Conservation (phyloP, 2,113 vertebrate species). For the Spheniscus mendiculus region DNA sequence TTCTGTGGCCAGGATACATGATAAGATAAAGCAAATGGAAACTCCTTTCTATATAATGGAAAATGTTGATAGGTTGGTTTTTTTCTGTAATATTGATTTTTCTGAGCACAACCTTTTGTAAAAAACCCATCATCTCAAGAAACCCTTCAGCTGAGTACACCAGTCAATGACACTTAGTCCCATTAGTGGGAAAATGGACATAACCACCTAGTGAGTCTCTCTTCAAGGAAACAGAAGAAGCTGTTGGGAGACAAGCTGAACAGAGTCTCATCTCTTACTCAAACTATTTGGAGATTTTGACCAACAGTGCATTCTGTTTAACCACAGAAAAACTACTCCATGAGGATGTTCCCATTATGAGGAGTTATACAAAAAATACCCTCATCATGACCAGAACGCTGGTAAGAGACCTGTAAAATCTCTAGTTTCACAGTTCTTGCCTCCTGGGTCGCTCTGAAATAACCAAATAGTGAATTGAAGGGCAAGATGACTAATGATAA, state of each 20-base stretch:
- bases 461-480: not conserved
- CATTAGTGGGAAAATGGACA: not conserved
- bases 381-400: not conserved
- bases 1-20: not conserved
- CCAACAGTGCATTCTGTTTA: not conserved
- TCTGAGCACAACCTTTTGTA: not conserved
- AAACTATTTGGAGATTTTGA: not conserved
- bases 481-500: not conserved
- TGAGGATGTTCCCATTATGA: not conserved
- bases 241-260: not conserved
- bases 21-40: not conserved
- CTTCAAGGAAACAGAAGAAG: not conserved
- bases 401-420: not conserved
- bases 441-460: not conserved
- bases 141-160: not conserved
- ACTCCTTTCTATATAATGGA: not conserved
- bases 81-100: slow-evolving; percentile 6
- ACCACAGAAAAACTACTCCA: not conserved
- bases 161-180: not conserved
- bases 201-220: not conserved
- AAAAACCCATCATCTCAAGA: not conserved
- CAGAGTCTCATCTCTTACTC: not conserved
- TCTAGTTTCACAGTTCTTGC: not conserved
- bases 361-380: not conserved
- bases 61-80: not conserved